phyloP scores from a whole-genome alignment of 2,888 invertebrate species.

The Plagodis pulveraria region DNA sequence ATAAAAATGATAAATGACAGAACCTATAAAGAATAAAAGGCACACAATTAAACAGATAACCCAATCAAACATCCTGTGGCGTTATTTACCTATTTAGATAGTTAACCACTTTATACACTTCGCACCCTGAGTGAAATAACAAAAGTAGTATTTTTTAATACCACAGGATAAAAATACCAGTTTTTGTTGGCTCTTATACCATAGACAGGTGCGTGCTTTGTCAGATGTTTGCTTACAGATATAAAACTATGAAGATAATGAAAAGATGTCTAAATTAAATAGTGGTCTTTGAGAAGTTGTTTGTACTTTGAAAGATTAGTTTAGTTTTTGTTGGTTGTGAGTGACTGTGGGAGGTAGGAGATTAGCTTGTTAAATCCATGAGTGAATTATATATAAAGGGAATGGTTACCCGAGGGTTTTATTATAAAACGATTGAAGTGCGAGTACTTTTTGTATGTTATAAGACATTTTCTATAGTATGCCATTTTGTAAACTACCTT shows the following conservation, averaged over 20 bases:
- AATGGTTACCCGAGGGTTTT: too few relatives aligned
- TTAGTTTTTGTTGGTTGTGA: not conserved
- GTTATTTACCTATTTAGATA: too few relatives aligned
- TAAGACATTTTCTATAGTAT: too few relatives aligned
- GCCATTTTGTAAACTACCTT: too few relatives aligned
- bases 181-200: slow-evolving; percentile 10
- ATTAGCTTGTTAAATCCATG: too few relatives aligned
- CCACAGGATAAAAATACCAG: slow-evolving; percentile 11
- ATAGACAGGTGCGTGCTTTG: slow-evolving; percentile 54
- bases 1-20: too few relatives aligned
- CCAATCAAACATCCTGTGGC: too few relatives aligned
- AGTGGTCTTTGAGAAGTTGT: slow-evolving; percentile 43
- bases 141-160: slow-evolving; percentile 10
- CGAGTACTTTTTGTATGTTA: too few relatives aligned
- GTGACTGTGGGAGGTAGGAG: slow-evolving; percentile 44
- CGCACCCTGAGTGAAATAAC: slow-evolving; percentile 26
- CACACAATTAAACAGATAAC: too few relatives aligned
- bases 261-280: slow-evolving; percentile 55
- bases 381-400: too few relatives aligned
- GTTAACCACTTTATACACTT: slow-evolving; percentile 27
- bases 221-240: slow-evolving; percentile 57
- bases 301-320: slow-evolving; percentile 36
- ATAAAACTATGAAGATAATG: slow-evolving; percentile 63
- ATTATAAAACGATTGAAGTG: too few relatives aligned
- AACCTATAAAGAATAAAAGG: too few relatives aligned